Conservation (phyloP, 2,113 vertebrate genomes). For the Rhynchopsitta pachyrhyncha region DNA sequence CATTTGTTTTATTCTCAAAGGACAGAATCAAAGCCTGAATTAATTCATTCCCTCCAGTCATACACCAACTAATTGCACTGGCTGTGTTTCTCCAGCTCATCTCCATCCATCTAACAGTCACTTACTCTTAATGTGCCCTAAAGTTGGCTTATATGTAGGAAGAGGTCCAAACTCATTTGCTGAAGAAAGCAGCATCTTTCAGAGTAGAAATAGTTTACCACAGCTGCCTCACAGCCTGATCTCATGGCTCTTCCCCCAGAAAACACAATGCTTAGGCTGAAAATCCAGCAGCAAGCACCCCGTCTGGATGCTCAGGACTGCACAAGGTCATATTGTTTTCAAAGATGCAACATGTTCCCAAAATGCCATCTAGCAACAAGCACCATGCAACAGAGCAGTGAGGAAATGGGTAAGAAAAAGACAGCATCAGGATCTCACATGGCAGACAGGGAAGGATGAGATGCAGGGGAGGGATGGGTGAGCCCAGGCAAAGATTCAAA, state of each 20-base stretch:
- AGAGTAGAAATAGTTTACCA: not conserved
- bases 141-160: not conserved
- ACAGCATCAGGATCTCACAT: not conserved
- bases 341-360: not conserved
- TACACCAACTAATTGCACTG: constrained; percentile 4
- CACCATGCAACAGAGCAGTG: not conserved
- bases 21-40: constrained; percentile 22
- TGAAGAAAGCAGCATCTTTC: not conserved
- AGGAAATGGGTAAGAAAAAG: not conserved
- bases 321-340: not conserved
- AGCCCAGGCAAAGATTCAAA: not conserved
- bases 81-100: not conserved
- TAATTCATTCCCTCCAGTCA: constrained; percentile 21
- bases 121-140: not conserved
- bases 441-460: not conserved
- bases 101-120: not conserved
- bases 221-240: not conserved
- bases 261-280: not conserved
- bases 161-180: not conserved
- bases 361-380: not conserved
- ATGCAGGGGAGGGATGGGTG: not conserved
- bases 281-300: not conserved
- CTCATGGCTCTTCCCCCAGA: not conserved
- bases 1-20: constrained; percentile 47
- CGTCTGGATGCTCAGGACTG: accelerated